These are phyloP conservation scores for Nephrocerus scutellatus DNA, from an alignment of 2,888 invertebrate species.

Conservation along the genomic window DNA sequence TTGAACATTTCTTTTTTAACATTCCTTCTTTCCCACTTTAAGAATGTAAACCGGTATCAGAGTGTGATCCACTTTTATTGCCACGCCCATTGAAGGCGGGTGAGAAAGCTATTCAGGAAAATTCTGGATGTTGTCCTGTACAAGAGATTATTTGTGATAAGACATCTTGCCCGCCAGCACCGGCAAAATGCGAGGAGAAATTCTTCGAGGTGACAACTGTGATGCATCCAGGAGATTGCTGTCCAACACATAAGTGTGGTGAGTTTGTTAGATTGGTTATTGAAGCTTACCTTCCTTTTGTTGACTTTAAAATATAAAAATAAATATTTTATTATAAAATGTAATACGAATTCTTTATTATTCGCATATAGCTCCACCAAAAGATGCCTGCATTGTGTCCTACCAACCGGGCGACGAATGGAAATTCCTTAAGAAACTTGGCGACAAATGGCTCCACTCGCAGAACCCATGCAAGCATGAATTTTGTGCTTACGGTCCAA, in stretches of 20 bases:
- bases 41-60: conserved; percentile 68
- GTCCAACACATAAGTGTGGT: conserved; percentile 62
- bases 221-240: conserved; percentile 53
- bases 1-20: conserved; percentile 17
- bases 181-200: conserved; percentile 46
- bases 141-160: conserved; percentile 55
- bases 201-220: conserved; percentile 50
- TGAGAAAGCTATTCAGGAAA: conserved; percentile 53
- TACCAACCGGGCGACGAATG: conserved; percentile 37
- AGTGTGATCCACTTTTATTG: conserved; percentile 54
- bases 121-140: conserved; percentile 66
- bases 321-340: neutral
- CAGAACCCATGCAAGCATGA: conserved; percentile 47
- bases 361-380: conserved; percentile 37
- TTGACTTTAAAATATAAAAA: neutral
- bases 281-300: neutral
- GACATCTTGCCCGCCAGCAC: conserved; percentile 57
- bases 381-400: conserved; percentile 39
- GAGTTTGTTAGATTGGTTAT: conserved; percentile 23
- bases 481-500: conserved; percentile 38
- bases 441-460: conserved; percentile 48
- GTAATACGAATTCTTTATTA: neutral
- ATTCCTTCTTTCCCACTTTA: conserved; percentile 9
- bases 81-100: conserved; percentile 55
- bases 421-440: conserved; percentile 40